phyloP scores from a whole-genome alignment of 2,888 invertebrate genomes.

The Drosophila neonasuta region DNA sequence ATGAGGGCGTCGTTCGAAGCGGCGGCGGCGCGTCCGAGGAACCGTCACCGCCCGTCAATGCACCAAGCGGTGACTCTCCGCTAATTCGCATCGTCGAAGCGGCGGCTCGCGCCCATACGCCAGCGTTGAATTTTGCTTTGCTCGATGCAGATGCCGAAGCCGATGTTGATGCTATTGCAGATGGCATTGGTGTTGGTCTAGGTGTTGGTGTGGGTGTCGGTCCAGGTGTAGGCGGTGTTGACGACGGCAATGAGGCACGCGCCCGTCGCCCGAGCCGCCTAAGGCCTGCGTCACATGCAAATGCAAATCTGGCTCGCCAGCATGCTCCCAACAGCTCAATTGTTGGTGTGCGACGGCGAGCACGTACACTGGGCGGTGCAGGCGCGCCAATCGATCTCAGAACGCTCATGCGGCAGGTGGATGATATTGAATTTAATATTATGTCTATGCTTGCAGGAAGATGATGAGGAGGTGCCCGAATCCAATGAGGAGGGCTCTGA shows the following conservation, averaged over 20 bases:
- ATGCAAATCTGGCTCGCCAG: conserved; percentile 65
- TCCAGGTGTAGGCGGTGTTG: conserved; percentile 23
- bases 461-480: conserved; percentile 86
- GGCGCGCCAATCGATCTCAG: conserved; percentile 55
- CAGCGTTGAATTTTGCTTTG: conserved; percentile 40
- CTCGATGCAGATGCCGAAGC: conserved; percentile 30
- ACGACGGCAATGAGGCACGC: conserved; percentile 31
- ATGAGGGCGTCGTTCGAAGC: conserved; percentile 40
- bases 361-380: conserved; percentile 66
- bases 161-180: conserved; percentile 13
- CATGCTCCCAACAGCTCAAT: conserved; percentile 70
- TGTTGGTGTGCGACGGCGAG: conserved; percentile 74
- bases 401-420: conserved; percentile 67
- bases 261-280: conserved; percentile 49
- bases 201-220: conserved; percentile 19
- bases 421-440: conserved; percentile 75
- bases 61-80: conserved; percentile 42
- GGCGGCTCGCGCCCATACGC: conserved; percentile 40
- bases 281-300: conserved; percentile 49
- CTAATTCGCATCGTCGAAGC: conserved; percentile 53
- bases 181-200: conserved; percentile 8
- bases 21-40: conserved; percentile 36
- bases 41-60: conserved; percentile 46
- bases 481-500: conserved; percentile 83
- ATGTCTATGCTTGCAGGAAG: conserved; percentile 83